Conservation (phyloP, 2,113 vertebrate species). For the Tylochromis polylepis region DNA sequence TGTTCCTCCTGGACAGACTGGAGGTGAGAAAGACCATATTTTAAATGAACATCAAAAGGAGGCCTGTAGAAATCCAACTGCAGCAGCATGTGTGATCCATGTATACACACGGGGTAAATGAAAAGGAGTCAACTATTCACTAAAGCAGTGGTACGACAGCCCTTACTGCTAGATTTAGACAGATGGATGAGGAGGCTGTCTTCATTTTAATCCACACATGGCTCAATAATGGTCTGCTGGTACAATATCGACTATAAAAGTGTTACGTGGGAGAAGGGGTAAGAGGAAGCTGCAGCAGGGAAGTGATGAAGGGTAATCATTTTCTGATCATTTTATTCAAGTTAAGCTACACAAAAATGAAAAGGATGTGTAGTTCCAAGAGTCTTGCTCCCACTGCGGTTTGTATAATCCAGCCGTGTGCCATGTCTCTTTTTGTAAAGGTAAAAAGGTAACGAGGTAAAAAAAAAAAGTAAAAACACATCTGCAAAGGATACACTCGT, state of each 20-base stretch:
- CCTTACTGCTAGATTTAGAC: background rate
- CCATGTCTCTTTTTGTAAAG: background rate
- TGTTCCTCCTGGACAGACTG: background rate
- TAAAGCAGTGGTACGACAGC: background rate
- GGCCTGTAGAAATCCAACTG: background rate
- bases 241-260: background rate
- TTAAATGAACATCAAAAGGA: background rate
- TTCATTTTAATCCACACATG: background rate
- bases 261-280: background rate
- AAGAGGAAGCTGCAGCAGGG: background rate
- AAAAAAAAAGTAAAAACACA: background rate
- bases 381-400: background rate
- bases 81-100: no score
- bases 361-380: background rate
- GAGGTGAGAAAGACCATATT: background rate
- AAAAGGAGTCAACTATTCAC: rapidly evolving
- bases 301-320: background rate
- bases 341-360: background rate
- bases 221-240: background rate
- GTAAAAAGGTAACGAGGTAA: background rate
- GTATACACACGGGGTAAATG: rapidly evolving
- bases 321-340: background rate
- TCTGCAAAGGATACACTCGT: background rate
- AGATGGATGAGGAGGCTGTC: background rate
- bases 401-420: background rate